Evolutionary conservation across 2,888 invertebrate genomes (phyloP).

Genomic region (Malthinus flaveolus): DNA sequence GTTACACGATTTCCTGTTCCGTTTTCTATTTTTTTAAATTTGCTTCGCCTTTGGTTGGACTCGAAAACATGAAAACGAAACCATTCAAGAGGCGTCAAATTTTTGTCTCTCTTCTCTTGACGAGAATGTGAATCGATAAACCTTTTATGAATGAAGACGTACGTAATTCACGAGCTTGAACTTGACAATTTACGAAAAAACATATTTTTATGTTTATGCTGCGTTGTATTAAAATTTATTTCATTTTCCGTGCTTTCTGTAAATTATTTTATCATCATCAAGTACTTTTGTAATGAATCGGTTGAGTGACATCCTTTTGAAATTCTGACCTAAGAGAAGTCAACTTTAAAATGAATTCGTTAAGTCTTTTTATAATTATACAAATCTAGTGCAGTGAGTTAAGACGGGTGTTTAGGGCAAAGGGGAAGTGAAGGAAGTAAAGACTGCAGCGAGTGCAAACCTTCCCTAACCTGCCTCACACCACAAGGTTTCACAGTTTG

Average conservation of each 20-base stretch:
- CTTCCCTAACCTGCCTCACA: conserved; percentile 55
- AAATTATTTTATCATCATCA: background rate
- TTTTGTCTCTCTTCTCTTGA: conserved; percentile 10
- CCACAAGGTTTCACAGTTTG: conserved; percentile 52
- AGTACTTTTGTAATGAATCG: conserved; percentile 6
- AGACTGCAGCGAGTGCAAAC: conserved; percentile 52
- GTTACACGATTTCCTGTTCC: conserved; percentile 51
- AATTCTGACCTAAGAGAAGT: conserved; percentile 6
- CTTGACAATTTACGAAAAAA: too few relatives aligned
- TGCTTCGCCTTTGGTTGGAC: background rate
- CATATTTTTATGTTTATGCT: too few relatives aligned
- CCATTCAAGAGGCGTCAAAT: background rate
- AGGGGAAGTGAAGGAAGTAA: conserved; percentile 44
- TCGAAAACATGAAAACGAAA: background rate
- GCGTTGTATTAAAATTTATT: too few relatives aligned
- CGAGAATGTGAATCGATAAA: conserved; percentile 11
- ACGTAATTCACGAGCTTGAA: background rate
- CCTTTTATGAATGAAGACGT: conserved; percentile 14
- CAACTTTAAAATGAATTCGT: conserved; percentile 5
- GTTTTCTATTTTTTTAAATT: conserved; percentile 37
- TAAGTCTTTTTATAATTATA: conserved; percentile 34
- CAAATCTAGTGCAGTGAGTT: conserved; percentile 43
- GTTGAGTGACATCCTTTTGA: conserved; percentile 8
- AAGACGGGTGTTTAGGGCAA: conserved; percentile 40
- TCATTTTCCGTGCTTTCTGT: too few relatives aligned